Evolutionary conservation across 1,140 invertebrate genomes (phyloP).

Genomic region (Pseudobourletiella spinata): DNA sequence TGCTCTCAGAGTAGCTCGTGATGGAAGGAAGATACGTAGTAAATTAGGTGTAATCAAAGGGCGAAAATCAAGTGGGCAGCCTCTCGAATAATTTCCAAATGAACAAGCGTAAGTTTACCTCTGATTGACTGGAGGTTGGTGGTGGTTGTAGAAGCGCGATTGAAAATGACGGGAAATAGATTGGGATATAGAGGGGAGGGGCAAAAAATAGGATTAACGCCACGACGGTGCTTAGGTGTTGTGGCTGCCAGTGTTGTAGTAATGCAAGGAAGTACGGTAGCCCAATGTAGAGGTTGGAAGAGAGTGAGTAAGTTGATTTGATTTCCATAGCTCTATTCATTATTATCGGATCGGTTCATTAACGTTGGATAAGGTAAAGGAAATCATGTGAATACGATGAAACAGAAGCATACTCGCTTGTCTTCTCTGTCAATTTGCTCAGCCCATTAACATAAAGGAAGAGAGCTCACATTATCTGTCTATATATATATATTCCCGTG

Average conservation of each 20-base stretch:
- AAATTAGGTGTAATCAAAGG: conserved; percentile 3
- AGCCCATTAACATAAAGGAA: conserved; percentile 1
- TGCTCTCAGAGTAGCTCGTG: too few relatives aligned
- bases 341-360: conserved; percentile 1
- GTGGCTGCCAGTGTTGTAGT: too few relatives aligned
- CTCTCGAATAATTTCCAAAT: background rate
- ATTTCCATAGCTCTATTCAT: background rate
- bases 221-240: too few relatives aligned
- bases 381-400: background rate
- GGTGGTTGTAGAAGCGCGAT: background rate
- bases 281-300: background rate
- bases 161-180: background rate
- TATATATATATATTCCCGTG: too few relatives aligned
- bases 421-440: background rate
- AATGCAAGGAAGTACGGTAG: background rate
- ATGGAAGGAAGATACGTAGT: background rate
- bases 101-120: background rate
- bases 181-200: too few relatives aligned
- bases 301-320: background rate
- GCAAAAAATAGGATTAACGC: background rate
- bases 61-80: background rate
- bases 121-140: too few relatives aligned
- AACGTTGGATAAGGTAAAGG: conserved; percentile 6
- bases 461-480: too few relatives aligned
- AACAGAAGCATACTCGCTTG: conserved; percentile 2